A percentile compares a stretch with the other conserved stretches of the same genome.
Evolutionary conservation across 2,797 vertebrate genomes (phyloP).

Genomic region (Girardinus metallicus): DNA sequence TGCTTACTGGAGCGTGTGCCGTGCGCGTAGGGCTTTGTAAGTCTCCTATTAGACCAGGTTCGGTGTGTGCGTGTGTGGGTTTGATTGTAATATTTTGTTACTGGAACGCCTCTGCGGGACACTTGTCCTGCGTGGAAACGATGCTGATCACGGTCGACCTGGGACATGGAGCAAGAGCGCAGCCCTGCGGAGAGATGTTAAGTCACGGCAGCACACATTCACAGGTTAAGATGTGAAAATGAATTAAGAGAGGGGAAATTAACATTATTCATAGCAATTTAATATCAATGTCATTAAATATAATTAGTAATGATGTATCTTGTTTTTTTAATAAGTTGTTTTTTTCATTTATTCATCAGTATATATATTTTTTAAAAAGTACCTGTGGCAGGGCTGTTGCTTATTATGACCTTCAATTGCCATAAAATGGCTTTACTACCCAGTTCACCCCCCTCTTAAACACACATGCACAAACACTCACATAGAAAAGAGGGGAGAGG

Average conservation of each 20-base stretch:
- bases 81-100: conserved; percentile 15
- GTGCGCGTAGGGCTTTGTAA: conserved; percentile 45
- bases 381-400: conserved; percentile 26
- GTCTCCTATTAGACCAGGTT: conserved; percentile 62
- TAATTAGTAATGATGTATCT: neutral
- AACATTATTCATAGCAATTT: conserved; percentile 10
- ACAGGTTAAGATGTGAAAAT: conserved; percentile 55
- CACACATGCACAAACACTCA: neutral
- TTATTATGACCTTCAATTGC: conserved; percentile 79
- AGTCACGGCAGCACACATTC: conserved; percentile 46
- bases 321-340: conserved; percentile 18
- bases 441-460: conserved; percentile 44
- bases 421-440: conserved; percentile 73
- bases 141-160: conserved; percentile 57
- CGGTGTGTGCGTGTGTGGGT: conserved; percentile 11
- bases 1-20: conserved; percentile 75
- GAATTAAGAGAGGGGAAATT: conserved; percentile 10
- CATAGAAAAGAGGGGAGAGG: conserved; percentile 37
- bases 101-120: conserved; percentile 47
- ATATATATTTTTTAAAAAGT: conserved; percentile 29
- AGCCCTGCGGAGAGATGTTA: conserved; percentile 66
- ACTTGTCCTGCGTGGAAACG: conserved; percentile 52
- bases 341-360: conserved; percentile 50
- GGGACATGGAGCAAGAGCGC: conserved; percentile 63
- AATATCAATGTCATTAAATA: conserved; percentile 17